Conservation (phyloP, 2,113 vertebrate species). For the Spilogale gracilis region DNA sequence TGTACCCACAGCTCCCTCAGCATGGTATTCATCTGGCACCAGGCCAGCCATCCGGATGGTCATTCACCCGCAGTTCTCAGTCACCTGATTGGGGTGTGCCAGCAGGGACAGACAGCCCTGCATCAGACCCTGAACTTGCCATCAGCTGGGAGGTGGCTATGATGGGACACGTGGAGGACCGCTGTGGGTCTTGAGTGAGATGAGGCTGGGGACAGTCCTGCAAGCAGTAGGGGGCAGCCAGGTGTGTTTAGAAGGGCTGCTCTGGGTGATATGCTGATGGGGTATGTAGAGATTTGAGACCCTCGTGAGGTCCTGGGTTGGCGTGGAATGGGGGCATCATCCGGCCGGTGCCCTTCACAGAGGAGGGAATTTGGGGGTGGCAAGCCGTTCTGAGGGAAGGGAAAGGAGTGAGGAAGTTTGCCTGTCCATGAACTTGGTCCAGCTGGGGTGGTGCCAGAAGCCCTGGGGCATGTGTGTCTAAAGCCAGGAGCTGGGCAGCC, state of each 20-base stretch:
- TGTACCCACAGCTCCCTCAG: background rate
- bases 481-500: background rate
- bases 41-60: fast-evolving
- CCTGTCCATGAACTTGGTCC: background rate
- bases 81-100: background rate
- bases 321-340: background rate
- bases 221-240: background rate
- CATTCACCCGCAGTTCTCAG: background rate
- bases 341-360: background rate
- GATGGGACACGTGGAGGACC: background rate
- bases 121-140: background rate
- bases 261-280: background rate
- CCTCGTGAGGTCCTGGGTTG: background rate
- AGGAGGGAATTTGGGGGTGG: background rate
- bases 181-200: background rate
- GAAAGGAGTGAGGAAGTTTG: background rate
- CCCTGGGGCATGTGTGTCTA: background rate
- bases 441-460: background rate
- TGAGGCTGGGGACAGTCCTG: background rate
- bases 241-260: background rate
- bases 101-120: background rate
- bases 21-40: background rate
- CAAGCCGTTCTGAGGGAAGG: no score
- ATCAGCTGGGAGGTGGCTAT: background rate
- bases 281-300: background rate